Conservation (phyloP, 2,113 vertebrate genomes). For the Centropus bengalensis region DNA sequence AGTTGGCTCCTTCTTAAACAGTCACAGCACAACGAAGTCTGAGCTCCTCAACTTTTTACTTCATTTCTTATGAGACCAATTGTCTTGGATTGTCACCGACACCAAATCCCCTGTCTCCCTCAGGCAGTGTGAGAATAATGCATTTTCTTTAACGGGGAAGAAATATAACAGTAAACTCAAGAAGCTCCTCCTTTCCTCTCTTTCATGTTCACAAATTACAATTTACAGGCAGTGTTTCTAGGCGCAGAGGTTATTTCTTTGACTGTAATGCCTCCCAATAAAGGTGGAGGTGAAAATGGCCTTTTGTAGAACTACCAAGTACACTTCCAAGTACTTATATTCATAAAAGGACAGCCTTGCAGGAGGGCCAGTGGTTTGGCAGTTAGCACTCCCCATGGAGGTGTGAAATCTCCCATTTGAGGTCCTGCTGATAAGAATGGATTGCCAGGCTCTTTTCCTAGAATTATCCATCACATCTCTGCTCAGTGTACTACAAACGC, state of each 20-base stretch:
- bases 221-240: neutral
- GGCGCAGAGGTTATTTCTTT: neutral
- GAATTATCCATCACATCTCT: neutral
- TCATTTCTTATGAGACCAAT: neutral
- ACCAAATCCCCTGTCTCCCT: neutral
- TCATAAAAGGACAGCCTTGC: neutral
- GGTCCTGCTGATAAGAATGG: neutral
- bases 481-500: neutral
- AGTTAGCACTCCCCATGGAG: neutral
- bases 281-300: neutral
- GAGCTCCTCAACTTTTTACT: neutral
- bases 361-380: neutral
- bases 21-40: neutral
- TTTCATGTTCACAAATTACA: neutral
- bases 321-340: fast-evolving
- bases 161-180: neutral
- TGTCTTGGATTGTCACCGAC: neutral
- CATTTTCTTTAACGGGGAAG: neutral
- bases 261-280: neutral
- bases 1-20: neutral
- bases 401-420: neutral
- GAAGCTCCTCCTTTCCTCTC: neutral
- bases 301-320: neutral
- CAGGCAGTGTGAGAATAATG: neutral
- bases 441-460: neutral